Percentiles rank a stretch among this genome's conserved stretches.
Conservation (phyloP, 1,140 invertebrate genomes). For the Drosophila mauritiana region DNA sequence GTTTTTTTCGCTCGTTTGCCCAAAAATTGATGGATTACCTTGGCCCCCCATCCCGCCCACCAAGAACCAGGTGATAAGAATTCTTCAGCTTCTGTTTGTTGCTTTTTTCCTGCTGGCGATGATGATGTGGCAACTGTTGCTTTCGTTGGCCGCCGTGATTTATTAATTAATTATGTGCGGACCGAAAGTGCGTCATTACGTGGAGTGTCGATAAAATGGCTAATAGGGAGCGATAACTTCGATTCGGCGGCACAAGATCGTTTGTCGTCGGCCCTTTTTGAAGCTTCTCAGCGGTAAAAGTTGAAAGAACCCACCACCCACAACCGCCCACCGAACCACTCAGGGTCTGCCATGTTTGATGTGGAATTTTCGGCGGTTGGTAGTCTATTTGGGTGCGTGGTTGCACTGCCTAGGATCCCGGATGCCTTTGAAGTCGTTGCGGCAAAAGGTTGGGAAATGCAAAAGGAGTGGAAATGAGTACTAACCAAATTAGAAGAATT, state of each 20-base stretch:
- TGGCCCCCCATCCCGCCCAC: slow-evolving; percentile 24
- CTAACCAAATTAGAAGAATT: not conserved
- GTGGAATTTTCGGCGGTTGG: slow-evolving; percentile 33
- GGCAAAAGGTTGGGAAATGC: slow-evolving; percentile 48
- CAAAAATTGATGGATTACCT: slow-evolving; percentile 80
- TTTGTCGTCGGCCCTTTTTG: slow-evolving; percentile 57
- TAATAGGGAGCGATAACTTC: slow-evolving; percentile 65
- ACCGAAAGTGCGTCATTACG: slow-evolving; percentile 71
- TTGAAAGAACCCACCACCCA: slow-evolving; percentile 49
- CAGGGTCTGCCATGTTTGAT: slow-evolving; percentile 45
- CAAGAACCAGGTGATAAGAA: slow-evolving; percentile 56
- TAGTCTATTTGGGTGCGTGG: slow-evolving; percentile 6
- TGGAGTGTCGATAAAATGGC: slow-evolving; percentile 61
- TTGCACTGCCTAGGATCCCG: slow-evolving; percentile 12
- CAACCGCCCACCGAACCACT: not conserved
- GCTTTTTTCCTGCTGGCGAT: slow-evolving; percentile 14
- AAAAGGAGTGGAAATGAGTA: slow-evolving; percentile 1
- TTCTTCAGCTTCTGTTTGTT: slow-evolving; percentile 28
- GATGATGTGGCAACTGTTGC: slow-evolving; percentile 64
- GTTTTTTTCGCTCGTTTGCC: slow-evolving; percentile 58
- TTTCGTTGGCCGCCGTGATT: slow-evolving; percentile 65
- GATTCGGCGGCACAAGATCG: slow-evolving; percentile 54
- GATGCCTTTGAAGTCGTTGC: slow-evolving; percentile 60
- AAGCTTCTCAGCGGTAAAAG: slow-evolving; percentile 46
- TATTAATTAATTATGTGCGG: slow-evolving; percentile 80